Evolutionary conservation across 2,888 invertebrate species (phyloP).

Genomic region (Cosmopolites sordidus): DNA sequence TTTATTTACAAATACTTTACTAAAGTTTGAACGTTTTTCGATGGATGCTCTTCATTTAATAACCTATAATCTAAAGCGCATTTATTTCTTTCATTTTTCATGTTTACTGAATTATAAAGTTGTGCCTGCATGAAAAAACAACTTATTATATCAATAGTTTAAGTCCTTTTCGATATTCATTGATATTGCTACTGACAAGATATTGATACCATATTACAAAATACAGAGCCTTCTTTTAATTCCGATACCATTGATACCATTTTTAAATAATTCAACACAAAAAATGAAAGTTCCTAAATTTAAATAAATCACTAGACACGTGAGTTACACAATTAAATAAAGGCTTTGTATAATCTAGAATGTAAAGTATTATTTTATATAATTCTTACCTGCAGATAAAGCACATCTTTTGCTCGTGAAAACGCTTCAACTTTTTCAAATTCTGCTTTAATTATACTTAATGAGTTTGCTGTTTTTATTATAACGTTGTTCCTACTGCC

Average conservation of each 20-base stretch:
- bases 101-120: constrained; percentile 70
- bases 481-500: constrained; percentile 53
- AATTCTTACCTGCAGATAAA: constrained; percentile 60
- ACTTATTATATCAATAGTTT: too few species aligned
- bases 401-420: constrained; percentile 67
- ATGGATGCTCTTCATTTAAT: constrained; percentile 67
- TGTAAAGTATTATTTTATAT: background rate
- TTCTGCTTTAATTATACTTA: constrained; percentile 63
- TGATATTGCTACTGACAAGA: too few species aligned
- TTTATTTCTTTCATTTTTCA: constrained; percentile 69
- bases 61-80: constrained; percentile 77
- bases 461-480: constrained; percentile 56
- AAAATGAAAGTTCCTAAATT: too few species aligned
- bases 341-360: too few species aligned
- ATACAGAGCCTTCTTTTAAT: too few species aligned
- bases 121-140: constrained; percentile 56
- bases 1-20: constrained; percentile 56
- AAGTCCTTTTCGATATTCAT: too few species aligned
- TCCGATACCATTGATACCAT: too few species aligned
- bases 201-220: too few species aligned
- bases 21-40: constrained; percentile 55
- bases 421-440: constrained; percentile 74
- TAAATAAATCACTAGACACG: too few species aligned
- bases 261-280: too few species aligned
- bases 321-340: too few species aligned